A percentile compares a stretch with the other conserved stretches of the same genome.
These are phyloP conservation scores for Lepeophtheirus nordmannii DNA, from an alignment of 2,888 invertebrate genomes.

Conservation along the genomic window DNA sequence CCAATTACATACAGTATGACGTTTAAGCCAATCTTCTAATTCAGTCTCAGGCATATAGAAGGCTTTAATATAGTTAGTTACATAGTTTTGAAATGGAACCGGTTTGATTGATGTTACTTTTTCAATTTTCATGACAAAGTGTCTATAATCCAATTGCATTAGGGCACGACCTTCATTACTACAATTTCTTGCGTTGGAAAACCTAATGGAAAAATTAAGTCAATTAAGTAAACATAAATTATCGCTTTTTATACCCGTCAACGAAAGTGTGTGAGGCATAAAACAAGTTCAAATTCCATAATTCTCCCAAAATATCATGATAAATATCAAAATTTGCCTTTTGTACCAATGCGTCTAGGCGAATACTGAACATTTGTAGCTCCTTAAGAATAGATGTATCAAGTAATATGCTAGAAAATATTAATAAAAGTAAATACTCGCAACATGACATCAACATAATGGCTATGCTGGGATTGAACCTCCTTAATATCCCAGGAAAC, in stretches of 20 bases:
- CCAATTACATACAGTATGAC: slow-evolving; percentile 47
- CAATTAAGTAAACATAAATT: slow-evolving; percentile 24
- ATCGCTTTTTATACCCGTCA: slow-evolving; percentile 51
- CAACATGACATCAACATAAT: slow-evolving; percentile 46
- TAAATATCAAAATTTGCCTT: slow-evolving; percentile 54
- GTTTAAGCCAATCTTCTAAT: slow-evolving; percentile 72
- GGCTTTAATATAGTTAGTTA: slow-evolving; percentile 88
- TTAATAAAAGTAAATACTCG: slow-evolving; percentile 11
- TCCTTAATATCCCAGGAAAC: slow-evolving; percentile 72
- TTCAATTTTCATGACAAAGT: slow-evolving; percentile 76
- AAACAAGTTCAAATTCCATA: slow-evolving; percentile 70
- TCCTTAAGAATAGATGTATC: slow-evolving; percentile 36
- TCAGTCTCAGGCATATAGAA: slow-evolving; percentile 79
- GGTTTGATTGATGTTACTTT: slow-evolving; percentile 66
- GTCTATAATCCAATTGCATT: slow-evolving; percentile 88
- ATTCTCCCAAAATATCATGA: slow-evolving; percentile 46
- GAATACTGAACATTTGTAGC: slow-evolving; percentile 58
- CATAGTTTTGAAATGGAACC: slow-evolving; percentile 69
- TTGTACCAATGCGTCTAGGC: slow-evolving; percentile 47
- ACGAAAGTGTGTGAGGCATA: slow-evolving; percentile 74
- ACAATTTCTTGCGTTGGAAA: slow-evolving; percentile 77
- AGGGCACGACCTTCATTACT: slow-evolving; percentile 87
- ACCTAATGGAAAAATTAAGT: slow-evolving; percentile 41
- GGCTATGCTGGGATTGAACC: slow-evolving; percentile 82
- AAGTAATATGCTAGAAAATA: not conserved